Conservation (phyloP, 2,888 invertebrate genomes). For the Diachrysia chrysitis region DNA sequence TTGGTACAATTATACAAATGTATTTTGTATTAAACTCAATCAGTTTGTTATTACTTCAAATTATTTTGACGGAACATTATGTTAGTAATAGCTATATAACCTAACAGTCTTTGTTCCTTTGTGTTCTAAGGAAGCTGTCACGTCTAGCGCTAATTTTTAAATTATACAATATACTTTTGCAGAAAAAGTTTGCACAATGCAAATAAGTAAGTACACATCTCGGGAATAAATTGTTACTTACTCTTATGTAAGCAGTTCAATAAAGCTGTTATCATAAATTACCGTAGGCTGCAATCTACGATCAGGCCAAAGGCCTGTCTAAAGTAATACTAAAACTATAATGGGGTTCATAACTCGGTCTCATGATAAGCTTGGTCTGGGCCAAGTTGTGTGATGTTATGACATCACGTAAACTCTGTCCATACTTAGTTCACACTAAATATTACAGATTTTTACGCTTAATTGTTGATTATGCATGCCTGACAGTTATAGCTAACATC, state of each 20-base stretch:
- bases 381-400: conserved; percentile 43
- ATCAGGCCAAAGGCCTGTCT: background rate
- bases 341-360: conserved; percentile 3
- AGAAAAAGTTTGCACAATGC: background rate
- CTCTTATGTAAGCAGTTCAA: conserved; percentile 37
- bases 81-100: background rate
- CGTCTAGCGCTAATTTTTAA: background rate
- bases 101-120: too few relatives aligned
- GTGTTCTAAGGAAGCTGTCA: background rate
- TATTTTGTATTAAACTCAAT: background rate
- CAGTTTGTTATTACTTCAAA: background rate
- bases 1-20: background rate
- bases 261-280: conserved; percentile 6
- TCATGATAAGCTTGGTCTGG: conserved; percentile 25
- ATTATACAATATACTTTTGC: background rate
- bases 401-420: conserved; percentile 34
- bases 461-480: background rate
- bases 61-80: too few relatives aligned
- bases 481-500: background rate
- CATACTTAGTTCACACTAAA: conserved; percentile 53
- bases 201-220: too few relatives aligned
- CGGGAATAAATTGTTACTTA: conserved; percentile 4
- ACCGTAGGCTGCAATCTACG: background rate
- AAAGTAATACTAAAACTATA: background rate
- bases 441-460: conserved; percentile 40